Evolutionary conservation across 2,113 vertebrate species (phyloP).

Genomic region (Bubo blakistoni): DNA sequence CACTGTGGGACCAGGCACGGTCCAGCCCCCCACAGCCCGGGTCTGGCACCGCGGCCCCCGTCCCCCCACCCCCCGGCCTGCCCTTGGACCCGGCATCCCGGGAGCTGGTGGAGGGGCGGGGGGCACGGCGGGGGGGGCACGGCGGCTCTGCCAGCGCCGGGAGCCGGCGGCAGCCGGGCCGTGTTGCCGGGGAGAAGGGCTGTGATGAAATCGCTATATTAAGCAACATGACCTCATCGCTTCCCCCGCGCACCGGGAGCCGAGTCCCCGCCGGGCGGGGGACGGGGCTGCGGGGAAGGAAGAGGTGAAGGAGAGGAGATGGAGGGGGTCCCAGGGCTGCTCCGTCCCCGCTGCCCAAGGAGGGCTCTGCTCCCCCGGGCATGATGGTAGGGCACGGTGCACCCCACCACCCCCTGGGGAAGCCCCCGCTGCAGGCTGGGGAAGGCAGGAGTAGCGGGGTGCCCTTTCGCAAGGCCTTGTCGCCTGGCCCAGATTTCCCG

Average conservation of each 20-base stretch:
- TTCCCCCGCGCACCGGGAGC: slow-evolving; percentile 58
- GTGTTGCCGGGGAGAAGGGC: slow-evolving; percentile 65
- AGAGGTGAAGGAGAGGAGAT: neutral
- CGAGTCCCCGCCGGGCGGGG: neutral
- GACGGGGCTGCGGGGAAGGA: neutral
- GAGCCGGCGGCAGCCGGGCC: slow-evolving; percentile 23
- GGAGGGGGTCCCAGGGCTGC: neutral
- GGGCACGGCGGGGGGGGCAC: neutral
- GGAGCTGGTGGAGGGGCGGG: neutral
- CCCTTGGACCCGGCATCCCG: neutral
- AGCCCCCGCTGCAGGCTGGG: neutral
- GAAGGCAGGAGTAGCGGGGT: neutral
- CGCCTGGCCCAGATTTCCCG: neutral
- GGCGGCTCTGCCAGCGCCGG: neutral
- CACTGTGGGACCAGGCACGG: slow-evolving; percentile 35
- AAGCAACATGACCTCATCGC: slow-evolving; percentile 70
- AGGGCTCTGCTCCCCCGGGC: neutral
- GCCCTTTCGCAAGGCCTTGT: neutral
- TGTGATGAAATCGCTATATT: slow-evolving; percentile 67
- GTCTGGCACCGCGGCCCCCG: neutral
- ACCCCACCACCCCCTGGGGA: neutral
- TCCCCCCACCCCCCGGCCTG: neutral
- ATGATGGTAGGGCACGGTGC: neutral
- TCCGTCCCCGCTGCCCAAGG: neutral
- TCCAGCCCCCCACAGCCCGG: neutral